Evolutionary conservation across 2,888 invertebrate species (phyloP).

Genomic region (Notocelia uddmanniana): DNA sequence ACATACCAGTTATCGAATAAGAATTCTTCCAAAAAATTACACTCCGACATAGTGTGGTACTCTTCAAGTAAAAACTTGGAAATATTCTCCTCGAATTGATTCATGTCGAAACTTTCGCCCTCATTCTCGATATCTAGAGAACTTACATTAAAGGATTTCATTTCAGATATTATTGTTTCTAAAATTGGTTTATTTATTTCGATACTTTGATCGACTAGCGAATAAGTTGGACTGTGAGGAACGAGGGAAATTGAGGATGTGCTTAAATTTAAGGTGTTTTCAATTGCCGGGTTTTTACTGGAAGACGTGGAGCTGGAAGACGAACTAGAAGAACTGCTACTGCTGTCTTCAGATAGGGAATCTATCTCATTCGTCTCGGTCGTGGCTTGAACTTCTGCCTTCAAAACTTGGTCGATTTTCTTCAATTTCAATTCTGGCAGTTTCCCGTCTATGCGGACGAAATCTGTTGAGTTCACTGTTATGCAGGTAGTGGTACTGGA

Average conservation of each 20-base stretch:
- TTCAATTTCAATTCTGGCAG: conserved; percentile 65
- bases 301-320: conserved; percentile 23
- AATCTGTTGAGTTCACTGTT: conserved; percentile 63
- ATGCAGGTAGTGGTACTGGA: conserved; percentile 66
- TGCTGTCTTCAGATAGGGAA: conserved; percentile 46
- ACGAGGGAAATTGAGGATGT: conserved; percentile 50
- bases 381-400: conserved; percentile 14
- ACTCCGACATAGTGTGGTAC: conserved; percentile 55
- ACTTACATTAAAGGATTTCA: conserved; percentile 62
- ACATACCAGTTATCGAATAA: conserved; percentile 32
- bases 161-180: conserved; percentile 53
- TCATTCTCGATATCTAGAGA: conserved; percentile 56
- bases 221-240: conserved; percentile 21
- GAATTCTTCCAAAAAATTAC: conserved; percentile 54
- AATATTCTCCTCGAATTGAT: conserved; percentile 55
- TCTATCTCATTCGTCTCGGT: conserved; percentile 10
- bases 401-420: conserved; percentile 52
- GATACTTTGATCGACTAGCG: neutral
- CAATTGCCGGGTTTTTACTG: conserved; percentile 1
- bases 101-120: conserved; percentile 43
- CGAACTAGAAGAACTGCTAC: conserved; percentile 20
- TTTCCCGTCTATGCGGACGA: conserved; percentile 68
- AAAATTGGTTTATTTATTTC: conserved; percentile 43
- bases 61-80: conserved; percentile 60
- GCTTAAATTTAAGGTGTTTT: conserved; percentile 54